Conservation (phyloP, 2,888 invertebrate species). For the Erpobdella octoculata region DNA sequence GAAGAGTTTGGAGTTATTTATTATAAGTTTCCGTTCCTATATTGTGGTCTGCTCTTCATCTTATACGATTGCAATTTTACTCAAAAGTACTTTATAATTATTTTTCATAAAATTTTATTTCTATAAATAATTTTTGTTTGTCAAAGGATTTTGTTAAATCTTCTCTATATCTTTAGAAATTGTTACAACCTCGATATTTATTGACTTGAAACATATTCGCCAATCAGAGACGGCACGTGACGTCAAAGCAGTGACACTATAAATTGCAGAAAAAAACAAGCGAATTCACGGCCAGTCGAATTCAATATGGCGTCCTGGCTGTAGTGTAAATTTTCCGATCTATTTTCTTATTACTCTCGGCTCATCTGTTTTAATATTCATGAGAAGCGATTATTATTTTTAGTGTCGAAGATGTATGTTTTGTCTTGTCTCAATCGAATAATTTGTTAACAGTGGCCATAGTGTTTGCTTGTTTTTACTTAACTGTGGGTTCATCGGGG, state of each 20-base stretch:
- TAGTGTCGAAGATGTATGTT: neutral
- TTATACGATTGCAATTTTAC: too few species aligned
- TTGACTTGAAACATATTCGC: constrained; percentile 15
- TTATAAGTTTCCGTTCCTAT: too few species aligned
- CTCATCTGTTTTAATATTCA: neutral
- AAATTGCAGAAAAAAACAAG: constrained; percentile 28
- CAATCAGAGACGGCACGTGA: constrained; percentile 20
- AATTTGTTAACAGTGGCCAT: too few species aligned
- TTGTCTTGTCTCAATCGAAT: neutral
- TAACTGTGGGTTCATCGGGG: too few species aligned
- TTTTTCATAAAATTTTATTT: neutral
- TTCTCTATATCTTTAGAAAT: too few species aligned
- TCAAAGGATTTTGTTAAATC: too few species aligned
- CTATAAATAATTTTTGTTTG: too few species aligned
- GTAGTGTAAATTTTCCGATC: neutral
- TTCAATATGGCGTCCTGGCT: constrained; percentile 20
- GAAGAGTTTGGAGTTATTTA: too few species aligned
- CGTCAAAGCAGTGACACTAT: constrained; percentile 26
- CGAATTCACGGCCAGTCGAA: constrained; percentile 10
- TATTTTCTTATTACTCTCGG: neutral
- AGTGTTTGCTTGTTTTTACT: too few species aligned
- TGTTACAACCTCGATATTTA: constrained; percentile 15
- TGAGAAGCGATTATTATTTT: neutral
- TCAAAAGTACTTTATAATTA: too few species aligned
- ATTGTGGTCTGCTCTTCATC: too few species aligned